These are phyloP conservation scores for Copidosoma floridanum DNA, from an alignment of 1,140 invertebrate genomes.

Conservation along the genomic window DNA sequence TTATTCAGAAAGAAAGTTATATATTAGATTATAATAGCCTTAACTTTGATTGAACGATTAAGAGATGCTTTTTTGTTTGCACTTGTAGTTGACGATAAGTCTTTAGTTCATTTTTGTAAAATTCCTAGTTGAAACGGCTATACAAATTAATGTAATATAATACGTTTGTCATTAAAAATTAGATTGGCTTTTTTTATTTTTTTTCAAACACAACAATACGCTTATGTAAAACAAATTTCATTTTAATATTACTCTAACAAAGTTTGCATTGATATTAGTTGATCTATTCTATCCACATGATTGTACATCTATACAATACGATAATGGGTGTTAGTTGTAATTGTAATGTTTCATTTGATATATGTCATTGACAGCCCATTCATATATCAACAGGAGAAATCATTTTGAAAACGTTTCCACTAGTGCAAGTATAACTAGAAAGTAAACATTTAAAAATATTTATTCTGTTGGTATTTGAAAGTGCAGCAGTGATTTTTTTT, in stretches of 20 bases:
- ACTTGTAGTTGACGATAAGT: too few species aligned
- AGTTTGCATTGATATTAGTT: conserved; percentile 46
- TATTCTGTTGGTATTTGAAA: conserved; percentile 26
- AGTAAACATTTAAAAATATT: not conserved
- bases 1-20: too few species aligned
- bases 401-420: not conserved
- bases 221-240: not conserved
- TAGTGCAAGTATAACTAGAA: not conserved
- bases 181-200: conserved; percentile 14
- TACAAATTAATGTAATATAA: not conserved
- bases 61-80: conserved; percentile 13
- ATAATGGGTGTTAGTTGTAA: conserved; percentile 45
- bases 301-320: conserved; percentile 42
- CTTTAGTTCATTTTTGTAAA: conserved; percentile 6
- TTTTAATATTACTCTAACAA: conserved; percentile 26
- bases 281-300: conserved; percentile 49
- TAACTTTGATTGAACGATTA: too few species aligned
- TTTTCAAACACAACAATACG: not conserved
- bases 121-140: conserved; percentile 22
- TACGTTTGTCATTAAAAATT: not conserved
- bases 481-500: conserved; percentile 25
- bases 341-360: conserved; percentile 29
- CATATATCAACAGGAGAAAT: conserved; percentile 23
- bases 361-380: conserved; percentile 27
- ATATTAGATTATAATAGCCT: too few species aligned